Evolutionary conservation across 2,888 invertebrate genomes (phyloP), one percentile per base, ranked within the genome.

Genomic region (Pyrrhia umbra): DNA sequence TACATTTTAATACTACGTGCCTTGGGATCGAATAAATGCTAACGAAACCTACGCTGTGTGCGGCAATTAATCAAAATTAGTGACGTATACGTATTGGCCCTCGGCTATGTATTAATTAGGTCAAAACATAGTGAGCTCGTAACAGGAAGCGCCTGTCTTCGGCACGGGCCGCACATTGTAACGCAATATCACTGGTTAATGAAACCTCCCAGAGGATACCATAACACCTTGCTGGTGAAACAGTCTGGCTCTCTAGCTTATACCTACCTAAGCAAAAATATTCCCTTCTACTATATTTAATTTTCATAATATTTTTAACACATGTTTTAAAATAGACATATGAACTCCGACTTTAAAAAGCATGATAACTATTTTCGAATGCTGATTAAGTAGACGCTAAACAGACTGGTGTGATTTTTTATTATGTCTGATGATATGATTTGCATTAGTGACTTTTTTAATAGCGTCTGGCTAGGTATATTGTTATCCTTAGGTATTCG

Each of bases 31-130:
- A 51, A 37, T 49, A 60, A 54, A 27, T 9, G 42, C 1, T 50
- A 56, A 51, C 21, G 52, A 57, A 68, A 40, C 16, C 23, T 30
- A 20, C 37, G 40, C 43, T 64, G 77, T 85, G 61, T 59, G 64
- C 61, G 47, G 73, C 65, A 85, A 87, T 89, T 88, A 83, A 89
- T 89, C 87, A 88, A 88, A 88, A 87, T 89, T 87, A 86, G 81
- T 82, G 79, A 80, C 80, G 69, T 85, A 76, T 75, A 68, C 57
- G 67, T 67, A 64, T 80, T 80, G 85, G 89, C 89, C 85, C 86
- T 67, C 60, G 85, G 83, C 84, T 81, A 87, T 88, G 86, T 85
- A 90, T 88, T 90, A 91, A 91, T 90, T 90, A 89, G 89, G 90
- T 90, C 88, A 87, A 86, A 90, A 88, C 86, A 88, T 75, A 68